Percentiles rank a stretch among this genome's conserved stretches.
Evolutionary conservation across 2,113 vertebrate genomes (phyloP).

Genomic region (Passer montanus): DNA sequence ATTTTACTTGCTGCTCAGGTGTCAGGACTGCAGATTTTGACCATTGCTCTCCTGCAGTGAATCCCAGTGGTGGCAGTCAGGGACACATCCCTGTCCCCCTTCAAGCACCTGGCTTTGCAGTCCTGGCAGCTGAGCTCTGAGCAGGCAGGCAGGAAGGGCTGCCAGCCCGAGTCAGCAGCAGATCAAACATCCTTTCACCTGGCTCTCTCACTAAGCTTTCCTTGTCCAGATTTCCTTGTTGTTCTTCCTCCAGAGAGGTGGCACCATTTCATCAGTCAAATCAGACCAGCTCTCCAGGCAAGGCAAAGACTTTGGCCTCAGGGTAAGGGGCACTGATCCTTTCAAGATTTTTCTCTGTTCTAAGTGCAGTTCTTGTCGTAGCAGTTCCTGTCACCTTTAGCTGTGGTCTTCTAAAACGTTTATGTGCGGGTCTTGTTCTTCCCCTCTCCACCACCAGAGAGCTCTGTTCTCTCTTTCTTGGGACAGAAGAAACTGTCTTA

Average conservation of each 20-base stretch:
- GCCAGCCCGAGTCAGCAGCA: not conserved
- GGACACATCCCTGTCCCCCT: not conserved
- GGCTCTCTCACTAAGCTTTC: not conserved
- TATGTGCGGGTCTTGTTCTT: not conserved
- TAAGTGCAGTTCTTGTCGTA: not conserved
- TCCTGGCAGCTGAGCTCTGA: not conserved
- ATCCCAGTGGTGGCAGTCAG: not conserved
- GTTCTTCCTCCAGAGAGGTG: not conserved
- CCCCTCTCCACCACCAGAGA: slow-evolving; percentile 1
- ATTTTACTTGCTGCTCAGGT: not conserved
- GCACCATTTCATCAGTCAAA: not conserved
- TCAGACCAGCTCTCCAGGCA: not conserved
- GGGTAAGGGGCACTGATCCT: not conserved
- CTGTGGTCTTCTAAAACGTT: not conserved
- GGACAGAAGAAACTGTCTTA: not conserved
- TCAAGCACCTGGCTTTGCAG: not conserved
- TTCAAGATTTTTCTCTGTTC: not conserved
- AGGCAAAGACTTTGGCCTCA: not conserved
- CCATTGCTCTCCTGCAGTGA: not conserved
- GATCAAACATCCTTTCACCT: not conserved
- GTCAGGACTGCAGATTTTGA: not conserved
- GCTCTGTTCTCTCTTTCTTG: slow-evolving; percentile 21
- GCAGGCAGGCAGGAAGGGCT: not conserved
- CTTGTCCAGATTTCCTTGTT: not conserved
- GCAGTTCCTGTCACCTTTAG: not conserved